These are phyloP conservation scores for Branchinecta lindahli DNA, from an alignment of 1,140 invertebrate genomes.

Conservation along the genomic window DNA sequence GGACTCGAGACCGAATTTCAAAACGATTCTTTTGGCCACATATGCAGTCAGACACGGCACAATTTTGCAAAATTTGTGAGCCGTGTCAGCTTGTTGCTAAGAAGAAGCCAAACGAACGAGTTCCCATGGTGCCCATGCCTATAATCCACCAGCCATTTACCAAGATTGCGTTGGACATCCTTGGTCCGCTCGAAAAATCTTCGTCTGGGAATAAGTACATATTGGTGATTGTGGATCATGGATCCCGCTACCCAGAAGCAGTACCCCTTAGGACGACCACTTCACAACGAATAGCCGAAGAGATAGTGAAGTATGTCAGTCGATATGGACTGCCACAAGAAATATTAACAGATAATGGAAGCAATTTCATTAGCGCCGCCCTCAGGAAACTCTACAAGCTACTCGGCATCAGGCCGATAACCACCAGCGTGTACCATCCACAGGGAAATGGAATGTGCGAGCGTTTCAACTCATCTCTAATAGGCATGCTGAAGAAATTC, in stretches of 20 bases:
- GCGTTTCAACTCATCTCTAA: background rate
- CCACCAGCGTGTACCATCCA: background rate
- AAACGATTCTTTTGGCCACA: background rate
- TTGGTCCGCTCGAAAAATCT: background rate
- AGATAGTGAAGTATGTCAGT: background rate
- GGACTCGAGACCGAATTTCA: background rate
- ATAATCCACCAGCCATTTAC: no score
- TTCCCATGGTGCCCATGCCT: no score
- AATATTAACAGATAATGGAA: conserved; percentile 2
- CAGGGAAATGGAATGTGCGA: background rate
- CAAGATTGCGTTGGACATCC: background rate
- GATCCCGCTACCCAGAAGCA: background rate
- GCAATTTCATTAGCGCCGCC: background rate
- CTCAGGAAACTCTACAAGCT: background rate
- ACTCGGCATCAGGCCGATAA: background rate
- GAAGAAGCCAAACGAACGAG: no score
- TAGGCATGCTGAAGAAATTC: background rate
- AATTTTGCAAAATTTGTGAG: background rate
- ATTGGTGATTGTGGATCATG: background rate
- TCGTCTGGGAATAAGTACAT: background rate
- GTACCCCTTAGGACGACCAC: background rate
- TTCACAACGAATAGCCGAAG: background rate
- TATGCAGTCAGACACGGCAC: background rate
- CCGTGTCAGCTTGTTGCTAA: no score
- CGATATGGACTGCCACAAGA: background rate